A percentile compares a stretch with the other conserved stretches of the same genome.
Conservation (phyloP, 2,797 vertebrate genomes). For the Melanotaenia maccullochi region DNA sequence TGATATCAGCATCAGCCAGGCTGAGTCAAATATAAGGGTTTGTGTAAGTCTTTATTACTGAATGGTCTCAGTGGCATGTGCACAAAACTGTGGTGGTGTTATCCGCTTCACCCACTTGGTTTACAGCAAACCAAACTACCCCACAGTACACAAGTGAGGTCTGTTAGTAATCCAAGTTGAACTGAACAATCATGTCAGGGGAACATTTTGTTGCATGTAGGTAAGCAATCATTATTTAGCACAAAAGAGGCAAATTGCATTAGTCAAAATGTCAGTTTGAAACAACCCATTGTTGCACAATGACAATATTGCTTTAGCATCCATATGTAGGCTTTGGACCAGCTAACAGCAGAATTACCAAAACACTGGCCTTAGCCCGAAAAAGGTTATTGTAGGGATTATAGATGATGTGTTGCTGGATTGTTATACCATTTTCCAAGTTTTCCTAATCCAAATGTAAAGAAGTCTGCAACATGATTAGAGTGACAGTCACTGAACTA, state of each 20-base stretch:
- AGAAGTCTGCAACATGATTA: neutral
- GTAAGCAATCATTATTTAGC: neutral
- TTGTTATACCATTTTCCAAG: neutral
- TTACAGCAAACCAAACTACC: neutral
- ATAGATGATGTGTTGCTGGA: neutral
- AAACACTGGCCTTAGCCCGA: neutral
- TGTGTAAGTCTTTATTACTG: neutral
- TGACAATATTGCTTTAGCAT: neutral
- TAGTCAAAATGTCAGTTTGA: neutral
- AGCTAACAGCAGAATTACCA: neutral
- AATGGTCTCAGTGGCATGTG: neutral
- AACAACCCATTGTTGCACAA: neutral
- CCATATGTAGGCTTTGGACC: neutral
- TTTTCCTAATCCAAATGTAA: neutral
- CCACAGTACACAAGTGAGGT: too few relatives aligned
- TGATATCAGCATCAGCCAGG: constrained; percentile 3
- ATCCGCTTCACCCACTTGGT: neutral
- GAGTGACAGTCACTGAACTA: neutral
- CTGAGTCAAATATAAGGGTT: neutral
- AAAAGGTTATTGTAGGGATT: neutral
- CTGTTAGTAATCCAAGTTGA: neutral
- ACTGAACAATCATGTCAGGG: neutral
- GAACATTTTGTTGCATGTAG: neutral
- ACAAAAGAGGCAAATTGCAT: neutral
- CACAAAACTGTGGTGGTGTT: neutral